Percentiles rank a stretch among this genome's conserved stretches.
Evolutionary conservation across 1,140 invertebrate genomes (phyloP).

Genomic region (Philaenus spumarius): DNA sequence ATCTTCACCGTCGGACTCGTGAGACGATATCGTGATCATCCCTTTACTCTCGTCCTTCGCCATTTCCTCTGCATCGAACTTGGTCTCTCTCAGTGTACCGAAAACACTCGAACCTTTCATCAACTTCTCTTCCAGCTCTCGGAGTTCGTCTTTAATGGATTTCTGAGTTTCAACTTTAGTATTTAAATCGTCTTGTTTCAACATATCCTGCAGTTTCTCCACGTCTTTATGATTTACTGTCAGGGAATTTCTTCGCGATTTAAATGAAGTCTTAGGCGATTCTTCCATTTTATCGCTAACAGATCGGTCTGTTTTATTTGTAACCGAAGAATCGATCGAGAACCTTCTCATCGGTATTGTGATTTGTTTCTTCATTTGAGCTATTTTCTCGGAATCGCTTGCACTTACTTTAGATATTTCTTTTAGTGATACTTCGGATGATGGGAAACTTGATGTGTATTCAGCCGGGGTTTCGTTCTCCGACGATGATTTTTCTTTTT

Average conservation of each 20-base stretch:
- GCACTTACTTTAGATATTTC: not conserved
- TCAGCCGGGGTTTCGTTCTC: not conserved
- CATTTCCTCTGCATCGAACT: not conserved
- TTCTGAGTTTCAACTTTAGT: slow-evolving; percentile 7
- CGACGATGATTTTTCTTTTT: not conserved
- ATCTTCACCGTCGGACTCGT: not conserved
- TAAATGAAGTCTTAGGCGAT: not conserved
- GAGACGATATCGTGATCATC: not conserved
- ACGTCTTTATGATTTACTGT: not conserved
- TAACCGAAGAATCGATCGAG: slow-evolving; percentile 4
- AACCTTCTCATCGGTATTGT: not conserved
- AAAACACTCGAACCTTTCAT: not conserved
- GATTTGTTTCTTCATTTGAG: not conserved
- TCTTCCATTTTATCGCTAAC: slow-evolving; percentile 6
- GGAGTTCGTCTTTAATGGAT: slow-evolving; percentile 13
- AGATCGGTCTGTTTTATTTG: not conserved
- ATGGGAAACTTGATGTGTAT: slow-evolving; percentile 4
- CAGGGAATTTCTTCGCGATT: not conserved
- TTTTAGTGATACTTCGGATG: not conserved
- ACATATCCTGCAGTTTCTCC: not conserved
- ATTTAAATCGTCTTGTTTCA: not conserved
- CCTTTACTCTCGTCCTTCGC: not conserved
- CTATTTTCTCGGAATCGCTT: slow-evolving; percentile 3
- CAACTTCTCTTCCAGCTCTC: slow-evolving; percentile 11
- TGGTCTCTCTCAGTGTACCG: not conserved